Evolutionary conservation across 1,140 invertebrate species (phyloP).

Genomic region (Colletes latitarsis): DNA sequence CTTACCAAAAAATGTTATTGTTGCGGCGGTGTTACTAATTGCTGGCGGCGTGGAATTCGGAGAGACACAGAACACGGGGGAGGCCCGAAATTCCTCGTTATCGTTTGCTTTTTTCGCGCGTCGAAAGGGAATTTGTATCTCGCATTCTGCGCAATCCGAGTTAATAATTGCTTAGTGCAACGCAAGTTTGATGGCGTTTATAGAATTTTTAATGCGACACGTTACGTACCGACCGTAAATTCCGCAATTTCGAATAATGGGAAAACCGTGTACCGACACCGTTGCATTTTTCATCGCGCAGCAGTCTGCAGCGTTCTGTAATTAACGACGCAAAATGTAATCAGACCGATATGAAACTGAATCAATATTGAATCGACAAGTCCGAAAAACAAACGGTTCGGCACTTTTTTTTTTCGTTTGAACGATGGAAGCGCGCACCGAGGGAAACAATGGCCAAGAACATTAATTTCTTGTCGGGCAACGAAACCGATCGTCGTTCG

Average conservation of each 20-base stretch:
- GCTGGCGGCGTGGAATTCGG: no score
- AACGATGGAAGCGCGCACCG: not conserved
- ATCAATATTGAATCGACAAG: not conserved
- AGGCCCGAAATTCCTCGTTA: not conserved
- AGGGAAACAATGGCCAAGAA: not conserved
- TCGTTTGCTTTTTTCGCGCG: not conserved
- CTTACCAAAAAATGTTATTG: no score
- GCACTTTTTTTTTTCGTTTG: not conserved
- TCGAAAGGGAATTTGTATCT: not conserved
- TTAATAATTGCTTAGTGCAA: slow-evolving; percentile 25
- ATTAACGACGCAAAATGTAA: slow-evolving; percentile 18
- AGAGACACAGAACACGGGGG: not conserved
- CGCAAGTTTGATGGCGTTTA: slow-evolving; percentile 8
- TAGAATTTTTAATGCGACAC: slow-evolving; percentile 43
- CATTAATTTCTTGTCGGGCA: not conserved
- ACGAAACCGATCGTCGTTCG: no score
- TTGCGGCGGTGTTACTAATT: no score
- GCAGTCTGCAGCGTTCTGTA: not conserved
- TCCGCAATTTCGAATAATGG: not conserved
- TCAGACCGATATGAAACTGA: not conserved
- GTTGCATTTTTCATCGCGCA: not conserved
- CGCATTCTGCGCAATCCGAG: no score
- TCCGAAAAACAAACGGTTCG: not conserved
- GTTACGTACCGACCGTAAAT: not conserved
- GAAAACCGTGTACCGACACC: not conserved